Evolutionary conservation across 2,113 vertebrate species (phyloP).

Genomic region (Anarrhichthys ocellatus): DNA sequence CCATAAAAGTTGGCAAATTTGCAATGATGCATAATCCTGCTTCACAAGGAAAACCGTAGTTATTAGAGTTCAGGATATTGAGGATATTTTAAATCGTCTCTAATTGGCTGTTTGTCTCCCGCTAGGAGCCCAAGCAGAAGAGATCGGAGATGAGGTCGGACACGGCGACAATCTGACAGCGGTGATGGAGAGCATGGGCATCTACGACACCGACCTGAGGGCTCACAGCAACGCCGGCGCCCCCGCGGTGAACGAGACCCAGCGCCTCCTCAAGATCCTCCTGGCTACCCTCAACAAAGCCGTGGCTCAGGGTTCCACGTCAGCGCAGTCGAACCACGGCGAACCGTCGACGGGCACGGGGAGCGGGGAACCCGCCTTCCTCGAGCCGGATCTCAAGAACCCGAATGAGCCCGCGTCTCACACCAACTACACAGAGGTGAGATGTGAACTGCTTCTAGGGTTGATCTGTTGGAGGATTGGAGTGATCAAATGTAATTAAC

Average conservation of each 20-base stretch:
- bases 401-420: conserved; percentile 54
- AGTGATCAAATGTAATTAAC: too few relatives aligned
- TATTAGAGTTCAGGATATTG: background rate
- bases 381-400: conserved; percentile 54
- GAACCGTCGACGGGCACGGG: conserved; percentile 52
- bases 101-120: background rate
- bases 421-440: conserved; percentile 78
- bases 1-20: background rate
- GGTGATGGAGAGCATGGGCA: conserved; percentile 84
- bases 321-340: conserved; percentile 45
- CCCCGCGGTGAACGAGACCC: conserved; percentile 73
- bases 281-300: conserved; percentile 81
- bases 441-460: background rate
- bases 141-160: conserved; percentile 55
- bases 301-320: conserved; percentile 70
- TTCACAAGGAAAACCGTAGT: background rate
- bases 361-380: conserved; percentile 19
- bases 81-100: background rate
- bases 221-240: conserved; percentile 60
- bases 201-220: conserved; percentile 87
- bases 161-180: conserved; percentile 81
- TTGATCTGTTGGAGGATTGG: background rate
- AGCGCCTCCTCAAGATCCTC: conserved; percentile 82
- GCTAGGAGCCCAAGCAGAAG: conserved; percentile 55
- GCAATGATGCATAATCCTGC: too few relatives aligned